These are phyloP conservation scores for Aptenodytes patagonicus DNA, from an alignment of 2,113 vertebrate species.

Conservation along the genomic window DNA sequence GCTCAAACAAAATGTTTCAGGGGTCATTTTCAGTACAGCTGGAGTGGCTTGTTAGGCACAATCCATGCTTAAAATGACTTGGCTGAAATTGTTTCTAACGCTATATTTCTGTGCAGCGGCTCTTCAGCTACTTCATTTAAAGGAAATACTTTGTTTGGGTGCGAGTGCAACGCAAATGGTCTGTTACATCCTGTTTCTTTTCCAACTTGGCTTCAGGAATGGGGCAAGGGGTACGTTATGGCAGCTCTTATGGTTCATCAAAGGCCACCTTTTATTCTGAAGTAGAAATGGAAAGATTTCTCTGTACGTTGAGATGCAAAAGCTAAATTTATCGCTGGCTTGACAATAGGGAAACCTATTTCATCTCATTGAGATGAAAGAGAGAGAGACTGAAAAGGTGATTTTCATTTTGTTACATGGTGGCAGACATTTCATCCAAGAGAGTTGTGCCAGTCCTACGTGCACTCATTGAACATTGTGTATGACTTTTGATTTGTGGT, in stretches of 20 bases:
- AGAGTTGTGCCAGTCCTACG: not conserved
- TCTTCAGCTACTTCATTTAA: not conserved
- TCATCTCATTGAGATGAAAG: not conserved
- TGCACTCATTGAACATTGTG: not conserved
- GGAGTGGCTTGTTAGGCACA: not conserved
- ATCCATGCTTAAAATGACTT: not conserved
- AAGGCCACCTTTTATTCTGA: not conserved
- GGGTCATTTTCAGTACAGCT: not conserved
- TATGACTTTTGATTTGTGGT: not conserved
- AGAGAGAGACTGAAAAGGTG: not conserved
- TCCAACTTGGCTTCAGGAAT: not conserved
- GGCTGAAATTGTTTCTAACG: not conserved
- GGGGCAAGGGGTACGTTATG: not conserved
- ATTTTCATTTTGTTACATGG: not conserved
- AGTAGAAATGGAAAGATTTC: not conserved
- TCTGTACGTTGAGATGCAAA: not conserved
- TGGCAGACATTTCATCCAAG: not conserved
- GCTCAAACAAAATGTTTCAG: not conserved
- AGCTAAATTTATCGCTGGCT: not conserved
- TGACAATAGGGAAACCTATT: not conserved
- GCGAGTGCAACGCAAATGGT: fast-evolving
- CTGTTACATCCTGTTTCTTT: not conserved
- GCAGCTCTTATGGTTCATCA: not conserved
- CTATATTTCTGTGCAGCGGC: not conserved
- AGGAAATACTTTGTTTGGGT: not conserved